phyloP scores from a whole-genome alignment of 2,113 vertebrate species.

The Xenopus borealis region DNA sequence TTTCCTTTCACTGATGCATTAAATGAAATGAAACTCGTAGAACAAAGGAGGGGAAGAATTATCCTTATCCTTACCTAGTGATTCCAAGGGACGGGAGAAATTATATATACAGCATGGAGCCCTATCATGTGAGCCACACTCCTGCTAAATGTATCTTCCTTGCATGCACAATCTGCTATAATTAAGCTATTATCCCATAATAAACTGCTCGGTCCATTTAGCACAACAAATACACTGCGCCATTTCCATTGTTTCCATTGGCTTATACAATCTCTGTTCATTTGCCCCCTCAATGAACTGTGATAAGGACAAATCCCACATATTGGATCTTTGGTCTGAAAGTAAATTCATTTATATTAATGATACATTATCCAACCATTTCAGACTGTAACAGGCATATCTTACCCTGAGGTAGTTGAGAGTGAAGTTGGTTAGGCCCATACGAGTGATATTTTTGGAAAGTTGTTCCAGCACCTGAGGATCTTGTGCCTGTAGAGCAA shows the following conservation, averaged over 20 bases:
- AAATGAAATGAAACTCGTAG: background rate
- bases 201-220: background rate
- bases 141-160: background rate
- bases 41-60: background rate
- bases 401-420: conserved; percentile 99
- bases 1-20: background rate
- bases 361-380: no score
- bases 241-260: background rate
- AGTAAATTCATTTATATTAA: no score
- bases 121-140: background rate
- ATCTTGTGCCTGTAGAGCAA: conserved; percentile 87
- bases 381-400: background rate
- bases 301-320: background rate
- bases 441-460: conserved; percentile 99
- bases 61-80: background rate
- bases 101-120: background rate
- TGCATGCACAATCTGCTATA: background rate
- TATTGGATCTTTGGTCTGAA: no score
- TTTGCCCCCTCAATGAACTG: background rate
- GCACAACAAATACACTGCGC: background rate
- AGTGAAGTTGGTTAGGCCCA: conserved; percentile 99
- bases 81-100: background rate
- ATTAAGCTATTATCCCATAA: conserved; percentile 15
- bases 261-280: background rate
- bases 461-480: conserved; percentile 98